phyloP scores from a whole-genome alignment of 2,797 vertebrate genomes.

The Leptoclinus maculatus region DNA sequence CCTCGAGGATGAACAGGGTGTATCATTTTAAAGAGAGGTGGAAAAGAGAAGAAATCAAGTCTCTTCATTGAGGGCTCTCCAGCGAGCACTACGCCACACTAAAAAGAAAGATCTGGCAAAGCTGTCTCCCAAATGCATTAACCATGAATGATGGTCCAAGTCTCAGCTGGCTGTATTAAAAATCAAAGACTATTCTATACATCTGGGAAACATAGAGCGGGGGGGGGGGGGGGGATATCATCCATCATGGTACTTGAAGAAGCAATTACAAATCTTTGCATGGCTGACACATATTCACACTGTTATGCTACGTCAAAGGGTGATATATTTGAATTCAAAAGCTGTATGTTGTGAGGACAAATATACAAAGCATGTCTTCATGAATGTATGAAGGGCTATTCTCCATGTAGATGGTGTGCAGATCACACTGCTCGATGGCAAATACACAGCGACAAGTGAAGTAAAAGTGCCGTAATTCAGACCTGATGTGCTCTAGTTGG shows the following conservation, averaged over 20 bases:
- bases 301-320: background rate
- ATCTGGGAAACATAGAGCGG: constrained; percentile 54
- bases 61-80: background rate
- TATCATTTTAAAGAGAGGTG: background rate
- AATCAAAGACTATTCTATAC: constrained; percentile 52
- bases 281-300: constrained; percentile 41
- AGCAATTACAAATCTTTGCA: constrained; percentile 50
- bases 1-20: background rate
- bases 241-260: constrained; percentile 52
- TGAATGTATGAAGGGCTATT: background rate
- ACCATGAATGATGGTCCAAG: background rate
- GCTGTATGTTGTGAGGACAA: background rate
- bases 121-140: constrained; percentile 14
- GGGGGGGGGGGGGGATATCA: background rate
- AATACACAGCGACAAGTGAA: constrained; percentile 16
- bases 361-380: constrained; percentile 4
- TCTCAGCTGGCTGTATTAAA: constrained; percentile 36
- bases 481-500: constrained; percentile 32
- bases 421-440: background rate
- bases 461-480: constrained; percentile 34
- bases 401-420: background rate
- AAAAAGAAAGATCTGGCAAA: constrained; percentile 31
- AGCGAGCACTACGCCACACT: background rate
- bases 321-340: constrained; percentile 15
- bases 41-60: background rate